These are phyloP conservation scores for Pangasianodon hypophthalmus DNA, from an alignment of 2,113 vertebrate species.

Conservation along the genomic window DNA sequence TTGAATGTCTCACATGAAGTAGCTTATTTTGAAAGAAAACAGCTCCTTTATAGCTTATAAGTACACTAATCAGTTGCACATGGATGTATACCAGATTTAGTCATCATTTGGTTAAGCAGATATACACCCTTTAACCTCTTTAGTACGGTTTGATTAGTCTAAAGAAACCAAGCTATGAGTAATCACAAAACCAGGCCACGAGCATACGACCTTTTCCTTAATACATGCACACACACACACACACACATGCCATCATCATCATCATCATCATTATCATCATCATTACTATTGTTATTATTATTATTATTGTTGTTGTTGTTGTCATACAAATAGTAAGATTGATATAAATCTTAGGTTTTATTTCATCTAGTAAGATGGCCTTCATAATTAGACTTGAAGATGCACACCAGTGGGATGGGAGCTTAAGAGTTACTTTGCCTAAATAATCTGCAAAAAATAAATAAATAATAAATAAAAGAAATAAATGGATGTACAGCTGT, in stretches of 20 bases:
- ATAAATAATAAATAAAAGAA: too few species aligned
- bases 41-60: background rate
- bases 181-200: conserved; percentile 59
- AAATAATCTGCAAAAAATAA: background rate
- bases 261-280: background rate
- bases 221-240: background rate
- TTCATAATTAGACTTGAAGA: background rate
- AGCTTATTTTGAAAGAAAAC: conserved; percentile 5
- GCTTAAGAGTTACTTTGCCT: conserved; percentile 5
- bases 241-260: background rate
- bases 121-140: conserved; percentile 24
- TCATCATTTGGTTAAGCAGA: conserved; percentile 24
- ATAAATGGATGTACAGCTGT: too few species aligned
- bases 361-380: background rate
- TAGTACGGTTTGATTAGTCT: conserved; percentile 8
- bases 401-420: background rate
- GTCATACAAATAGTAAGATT: background rate
- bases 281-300: too few species aligned
- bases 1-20: conserved; percentile 16
- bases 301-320: too few species aligned
- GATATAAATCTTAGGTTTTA: background rate
- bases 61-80: conserved; percentile 17
- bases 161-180: conserved; percentile 39
- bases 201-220: conserved; percentile 59
- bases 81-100: background rate